Percentiles rank a stretch among this genome's conserved stretches.
phyloP scores from a whole-genome alignment of 1,140 invertebrate species.

The Semibalanus balanoides region DNA sequence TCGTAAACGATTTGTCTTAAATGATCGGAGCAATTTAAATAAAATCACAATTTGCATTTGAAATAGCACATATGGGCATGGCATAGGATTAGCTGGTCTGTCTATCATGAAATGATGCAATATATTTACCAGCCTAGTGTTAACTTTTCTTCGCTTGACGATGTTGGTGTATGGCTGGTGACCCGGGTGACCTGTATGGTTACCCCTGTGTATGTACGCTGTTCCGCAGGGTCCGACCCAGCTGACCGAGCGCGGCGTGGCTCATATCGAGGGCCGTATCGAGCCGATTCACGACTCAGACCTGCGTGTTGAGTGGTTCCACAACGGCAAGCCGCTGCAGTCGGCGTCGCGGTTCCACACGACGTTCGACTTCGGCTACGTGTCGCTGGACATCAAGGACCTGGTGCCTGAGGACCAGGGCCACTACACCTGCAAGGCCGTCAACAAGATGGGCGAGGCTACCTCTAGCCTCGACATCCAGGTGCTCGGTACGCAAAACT shows the following conservation, averaged over 20 bases:
- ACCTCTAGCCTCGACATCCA: background rate
- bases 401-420: slow-evolving; percentile 86
- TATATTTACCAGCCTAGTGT: too few relatives aligned
- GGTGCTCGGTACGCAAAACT: background rate
- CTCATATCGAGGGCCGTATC: slow-evolving; percentile 81
- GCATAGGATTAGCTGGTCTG: too few relatives aligned
- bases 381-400: slow-evolving; percentile 78
- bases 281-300: slow-evolving; percentile 83
- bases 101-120: too few relatives aligned
- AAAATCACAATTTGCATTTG: too few relatives aligned
- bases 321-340: slow-evolving; percentile 72
- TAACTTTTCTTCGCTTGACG: too few relatives aligned
- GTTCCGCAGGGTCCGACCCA: slow-evolving; percentile 54
- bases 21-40: too few relatives aligned
- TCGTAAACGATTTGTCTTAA: too few relatives aligned
- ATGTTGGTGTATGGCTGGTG: too few relatives aligned
- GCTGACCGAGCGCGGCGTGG: slow-evolving; percentile 67
- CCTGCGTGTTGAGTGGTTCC: slow-evolving; percentile 76
- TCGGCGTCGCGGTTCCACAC: slow-evolving; percentile 79
- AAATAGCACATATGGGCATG: too few relatives aligned
- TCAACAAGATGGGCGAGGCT: slow-evolving; percentile 70
- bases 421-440: slow-evolving; percentile 75
- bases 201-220: slow-evolving; percentile 10
- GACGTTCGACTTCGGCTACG: slow-evolving; percentile 89
- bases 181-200: too few relatives aligned